A percentile compares a stretch with the other conserved stretches of the same genome.
These are phyloP conservation scores for Horisme vitalbata DNA, from an alignment of 2,888 invertebrate genomes.

Conservation along the genomic window DNA sequence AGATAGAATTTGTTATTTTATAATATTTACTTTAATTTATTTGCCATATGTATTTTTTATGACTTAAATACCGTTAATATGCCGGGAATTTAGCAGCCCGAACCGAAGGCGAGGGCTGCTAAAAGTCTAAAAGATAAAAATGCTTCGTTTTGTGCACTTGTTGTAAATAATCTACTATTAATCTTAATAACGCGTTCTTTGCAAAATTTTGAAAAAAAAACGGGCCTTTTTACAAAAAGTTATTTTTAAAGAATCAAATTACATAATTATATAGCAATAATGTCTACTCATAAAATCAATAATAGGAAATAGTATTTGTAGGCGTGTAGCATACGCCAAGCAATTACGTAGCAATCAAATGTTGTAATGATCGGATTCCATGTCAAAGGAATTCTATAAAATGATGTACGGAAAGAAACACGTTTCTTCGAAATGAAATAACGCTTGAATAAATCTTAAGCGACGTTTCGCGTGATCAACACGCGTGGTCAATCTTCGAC, in stretches of 20 bases:
- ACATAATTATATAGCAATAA: background rate
- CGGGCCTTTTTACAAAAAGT: too few species aligned
- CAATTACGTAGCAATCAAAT: conserved; percentile 64
- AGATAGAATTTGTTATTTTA: too few species aligned
- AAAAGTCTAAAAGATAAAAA: too few species aligned
- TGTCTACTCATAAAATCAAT: background rate
- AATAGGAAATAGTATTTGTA: conserved; percentile 24
- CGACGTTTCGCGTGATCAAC: conserved; percentile 68
- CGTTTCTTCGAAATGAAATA: conserved; percentile 50
- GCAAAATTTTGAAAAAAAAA: too few species aligned
- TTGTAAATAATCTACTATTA: too few species aligned
- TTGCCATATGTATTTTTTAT: too few species aligned
- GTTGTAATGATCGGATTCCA: conserved; percentile 76
- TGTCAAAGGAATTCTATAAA: conserved; percentile 75
- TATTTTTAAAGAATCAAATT: background rate
- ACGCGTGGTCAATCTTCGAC: conserved; percentile 63
- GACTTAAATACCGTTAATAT: too few species aligned
- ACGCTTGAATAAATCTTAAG: conserved; percentile 71
- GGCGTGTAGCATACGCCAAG: conserved; percentile 48
- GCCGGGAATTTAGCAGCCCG: too few species aligned
- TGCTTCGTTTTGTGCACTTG: too few species aligned
- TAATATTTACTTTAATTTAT: too few species aligned
- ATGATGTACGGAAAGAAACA: conserved; percentile 47
- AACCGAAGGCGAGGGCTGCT: too few species aligned
- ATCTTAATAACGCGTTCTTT: too few species aligned